Percentiles rank a stretch among this genome's conserved stretches.
These are phyloP conservation scores for Leptinotarsa defecta DNA, from an alignment of 1,140 invertebrate genomes.

Conservation along the genomic window DNA sequence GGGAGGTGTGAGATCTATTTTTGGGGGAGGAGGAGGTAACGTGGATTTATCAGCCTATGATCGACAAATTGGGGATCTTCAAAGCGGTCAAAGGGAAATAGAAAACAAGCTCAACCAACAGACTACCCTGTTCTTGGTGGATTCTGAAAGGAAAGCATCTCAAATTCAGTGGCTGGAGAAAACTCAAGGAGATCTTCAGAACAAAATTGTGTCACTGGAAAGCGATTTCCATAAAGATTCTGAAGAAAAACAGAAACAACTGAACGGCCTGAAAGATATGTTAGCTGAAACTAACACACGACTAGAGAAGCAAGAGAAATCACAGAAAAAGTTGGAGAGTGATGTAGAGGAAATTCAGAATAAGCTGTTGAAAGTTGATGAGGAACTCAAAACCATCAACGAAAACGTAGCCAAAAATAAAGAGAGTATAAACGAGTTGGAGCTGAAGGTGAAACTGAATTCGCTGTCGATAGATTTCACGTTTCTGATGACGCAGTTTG, in stretches of 20 bases:
- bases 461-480: background rate
- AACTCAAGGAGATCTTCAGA: constrained; percentile 8
- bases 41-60: constrained; percentile 16
- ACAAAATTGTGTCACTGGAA: constrained; percentile 1
- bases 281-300: background rate
- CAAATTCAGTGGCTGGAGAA: constrained; percentile 11
- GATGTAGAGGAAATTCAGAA: background rate
- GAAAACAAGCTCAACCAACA: constrained; percentile 4
- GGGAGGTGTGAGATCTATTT: background rate
- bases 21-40: background rate
- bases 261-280: constrained; percentile 1
- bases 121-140: background rate
- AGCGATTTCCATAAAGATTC: background rate
- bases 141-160: background rate
- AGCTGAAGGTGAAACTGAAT: background rate
- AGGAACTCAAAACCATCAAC: background rate
- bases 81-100: constrained; percentile 8
- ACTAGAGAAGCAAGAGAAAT: background rate
- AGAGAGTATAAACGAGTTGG: background rate
- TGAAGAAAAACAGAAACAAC: constrained; percentile 5
- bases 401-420: background rate
- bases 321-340: background rate
- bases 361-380: background rate
- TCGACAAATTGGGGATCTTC: background rate
- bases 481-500: constrained; percentile 11